Base-by-base conservation (phyloP, 2,113 vertebrate species). In the Ornithorhynchus anatinus region DNA sequence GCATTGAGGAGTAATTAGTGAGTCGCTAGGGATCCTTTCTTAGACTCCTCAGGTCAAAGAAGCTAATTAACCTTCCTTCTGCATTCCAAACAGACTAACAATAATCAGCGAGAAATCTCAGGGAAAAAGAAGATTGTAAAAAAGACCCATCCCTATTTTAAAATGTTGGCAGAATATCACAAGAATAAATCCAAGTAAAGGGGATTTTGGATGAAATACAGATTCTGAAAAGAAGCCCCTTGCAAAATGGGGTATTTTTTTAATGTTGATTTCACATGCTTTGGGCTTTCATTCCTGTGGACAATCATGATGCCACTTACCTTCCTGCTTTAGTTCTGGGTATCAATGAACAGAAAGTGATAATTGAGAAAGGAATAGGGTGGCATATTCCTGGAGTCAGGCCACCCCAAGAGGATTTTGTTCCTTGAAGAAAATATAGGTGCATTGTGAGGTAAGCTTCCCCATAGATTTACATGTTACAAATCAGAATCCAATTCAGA, bases 41-140 rank as follows among this genome's bases (percentile, higher is more conserved):
- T 67, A 86, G 89, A 80, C 77, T 82, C 81, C 69, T 88, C 36
- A 38, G 92, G 92, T 92, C 89, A 84, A 58, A 66, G 82, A 88
- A 91, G 84, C 90, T 92, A 91, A 94, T 94, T 93, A 94, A 94
- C 91, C 93, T 91, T 85, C 79, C 48, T 82, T 72, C 81, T 72
- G 63, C 80, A 81, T 89, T 88, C 84, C 77, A 86, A 87, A 75
- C 73, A 84, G 53, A 72, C 78, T 81, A 73, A 71, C 47, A 84
- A 59, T 69, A 48, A 62, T 81, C 76, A 74, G 73, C 52, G 25
- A 48, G 81, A 75, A 78, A 54, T 54, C 59, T 81, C 51, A 71
- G 22, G 16, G 58, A 43, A 25, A 23, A 44, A 62, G 11, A 3
- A 4, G 3, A 19, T 22, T 54, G 31, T 9, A 1, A 40, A n/a